Conservation (phyloP, 1,140 invertebrate species). For the Drosophila asahinai region DNA sequence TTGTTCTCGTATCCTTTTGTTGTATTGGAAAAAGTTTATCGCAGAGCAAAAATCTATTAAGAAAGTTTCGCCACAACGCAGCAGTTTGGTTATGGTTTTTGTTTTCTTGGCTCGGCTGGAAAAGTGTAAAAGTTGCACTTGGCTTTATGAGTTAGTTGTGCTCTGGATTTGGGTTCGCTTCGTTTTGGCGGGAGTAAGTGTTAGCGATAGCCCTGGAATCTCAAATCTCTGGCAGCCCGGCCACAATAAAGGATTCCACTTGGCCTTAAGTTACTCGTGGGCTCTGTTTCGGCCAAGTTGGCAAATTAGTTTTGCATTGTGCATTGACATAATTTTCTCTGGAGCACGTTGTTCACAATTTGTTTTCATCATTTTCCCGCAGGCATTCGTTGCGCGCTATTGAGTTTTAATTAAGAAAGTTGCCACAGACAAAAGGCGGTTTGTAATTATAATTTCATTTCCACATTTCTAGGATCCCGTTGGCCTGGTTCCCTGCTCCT, state of each 20-base stretch:
- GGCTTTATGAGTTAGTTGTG: conserved; percentile 71
- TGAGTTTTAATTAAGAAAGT: conserved; percentile 83
- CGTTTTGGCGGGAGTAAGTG: conserved; percentile 43
- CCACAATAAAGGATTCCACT: conserved; percentile 46
- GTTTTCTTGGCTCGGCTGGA: conserved; percentile 53
- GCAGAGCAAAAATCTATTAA: conserved; percentile 79
- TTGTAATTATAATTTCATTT: conserved; percentile 67
- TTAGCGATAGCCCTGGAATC: conserved; percentile 58
- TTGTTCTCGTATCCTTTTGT: conserved; percentile 6
- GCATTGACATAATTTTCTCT: conserved; percentile 56
- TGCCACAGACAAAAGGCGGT: conserved; percentile 45
- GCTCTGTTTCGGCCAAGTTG: conserved; percentile 34
- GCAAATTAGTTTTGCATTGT: conserved; percentile 63
- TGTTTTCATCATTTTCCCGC: conserved; percentile 50
- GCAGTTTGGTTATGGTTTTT: conserved; percentile 71
- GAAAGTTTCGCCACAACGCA: conserved; percentile 80
- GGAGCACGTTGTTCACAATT: conserved; percentile 49
- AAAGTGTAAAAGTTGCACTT: conserved; percentile 72
- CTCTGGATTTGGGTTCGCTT: conserved; percentile 17
- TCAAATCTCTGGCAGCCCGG: conserved; percentile 7
- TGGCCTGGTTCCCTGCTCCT: background rate
- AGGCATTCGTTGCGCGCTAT: conserved; percentile 58
- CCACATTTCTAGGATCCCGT: conserved; percentile 23
- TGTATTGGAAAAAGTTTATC: conserved; percentile 73
- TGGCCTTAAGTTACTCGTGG: conserved; percentile 17